These are phyloP conservation scores for Sceloporus tristichus DNA, from an alignment of 2,113 vertebrate species.

Conservation along the genomic window DNA sequence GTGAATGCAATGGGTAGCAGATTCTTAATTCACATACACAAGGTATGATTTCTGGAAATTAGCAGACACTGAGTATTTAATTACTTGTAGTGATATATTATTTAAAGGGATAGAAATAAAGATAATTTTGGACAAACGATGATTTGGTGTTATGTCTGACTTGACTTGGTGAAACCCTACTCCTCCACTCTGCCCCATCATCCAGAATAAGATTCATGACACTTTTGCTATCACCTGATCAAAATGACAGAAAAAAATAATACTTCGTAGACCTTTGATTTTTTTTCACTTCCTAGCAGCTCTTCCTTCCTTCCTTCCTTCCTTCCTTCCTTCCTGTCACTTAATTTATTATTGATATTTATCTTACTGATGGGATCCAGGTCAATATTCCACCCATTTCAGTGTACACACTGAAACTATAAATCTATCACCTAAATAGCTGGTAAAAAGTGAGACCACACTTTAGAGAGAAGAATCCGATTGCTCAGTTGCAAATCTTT, in stretches of 20 bases:
- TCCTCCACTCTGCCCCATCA: not conserved
- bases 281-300: not conserved
- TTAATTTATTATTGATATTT: not conserved
- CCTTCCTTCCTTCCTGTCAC: too few species aligned
- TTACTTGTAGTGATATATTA: too few species aligned
- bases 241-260: not conserved
- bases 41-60: too few species aligned
- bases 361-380: not conserved
- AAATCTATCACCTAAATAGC: not conserved
- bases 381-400: not conserved
- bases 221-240: rapidly evolving
- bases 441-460: not conserved
- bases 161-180: not conserved
- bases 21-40: too few species aligned
- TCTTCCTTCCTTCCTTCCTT: too few species aligned
- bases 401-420: not conserved
- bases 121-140: too few species aligned
- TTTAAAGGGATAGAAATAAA: too few species aligned
- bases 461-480: not conserved
- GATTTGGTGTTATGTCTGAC: not conserved
- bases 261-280: not conserved
- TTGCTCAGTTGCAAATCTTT: too few species aligned
- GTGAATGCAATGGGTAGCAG: too few species aligned
- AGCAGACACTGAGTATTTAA: too few species aligned
- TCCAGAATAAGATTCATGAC: not conserved